Conservation (phyloP, 2,888 invertebrate genomes). For the Polyploca ridens region DNA sequence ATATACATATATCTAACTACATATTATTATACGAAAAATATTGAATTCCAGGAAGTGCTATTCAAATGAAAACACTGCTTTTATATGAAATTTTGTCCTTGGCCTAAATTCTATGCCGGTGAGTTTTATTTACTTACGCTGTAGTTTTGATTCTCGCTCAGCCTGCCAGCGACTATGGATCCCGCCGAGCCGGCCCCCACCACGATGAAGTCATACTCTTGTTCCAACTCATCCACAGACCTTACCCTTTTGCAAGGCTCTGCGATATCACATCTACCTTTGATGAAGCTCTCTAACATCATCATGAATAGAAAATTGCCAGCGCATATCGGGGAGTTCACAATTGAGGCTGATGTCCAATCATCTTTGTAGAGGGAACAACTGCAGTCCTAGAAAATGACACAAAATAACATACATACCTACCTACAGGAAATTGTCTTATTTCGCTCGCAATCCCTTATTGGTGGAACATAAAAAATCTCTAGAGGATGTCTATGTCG, state of each 20-base stretch:
- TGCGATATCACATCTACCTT: slow-evolving; percentile 76
- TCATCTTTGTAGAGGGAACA: slow-evolving; percentile 74
- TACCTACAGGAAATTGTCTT: no score
- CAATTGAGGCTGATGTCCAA: slow-evolving; percentile 70
- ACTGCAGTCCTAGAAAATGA: slow-evolving; percentile 58
- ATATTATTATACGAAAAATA: no score
- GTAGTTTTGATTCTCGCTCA: slow-evolving; percentile 82
- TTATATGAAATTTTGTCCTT: no score
- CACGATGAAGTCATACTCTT: slow-evolving; percentile 86
- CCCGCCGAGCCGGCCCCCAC: slow-evolving; percentile 87
- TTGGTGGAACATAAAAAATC: no score
- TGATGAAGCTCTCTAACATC: slow-evolving; percentile 83
- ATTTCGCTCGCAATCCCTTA: no score
- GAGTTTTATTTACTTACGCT: slow-evolving; percentile 50
- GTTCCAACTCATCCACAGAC: slow-evolving; percentile 59
- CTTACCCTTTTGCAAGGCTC: slow-evolving; percentile 82
- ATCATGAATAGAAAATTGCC: slow-evolving; percentile 85
- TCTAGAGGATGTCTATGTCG: no score
- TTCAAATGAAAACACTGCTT: no score
- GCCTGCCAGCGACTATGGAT: slow-evolving; percentile 84
- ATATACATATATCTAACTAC: no score
- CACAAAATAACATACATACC: neutral
- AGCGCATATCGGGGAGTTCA: slow-evolving; percentile 81
- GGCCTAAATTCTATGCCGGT: no score
- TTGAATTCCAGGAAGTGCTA: no score